phyloP scores from a whole-genome alignment of 2,113 vertebrate species.

The Pangasianodon hypophthalmus region DNA sequence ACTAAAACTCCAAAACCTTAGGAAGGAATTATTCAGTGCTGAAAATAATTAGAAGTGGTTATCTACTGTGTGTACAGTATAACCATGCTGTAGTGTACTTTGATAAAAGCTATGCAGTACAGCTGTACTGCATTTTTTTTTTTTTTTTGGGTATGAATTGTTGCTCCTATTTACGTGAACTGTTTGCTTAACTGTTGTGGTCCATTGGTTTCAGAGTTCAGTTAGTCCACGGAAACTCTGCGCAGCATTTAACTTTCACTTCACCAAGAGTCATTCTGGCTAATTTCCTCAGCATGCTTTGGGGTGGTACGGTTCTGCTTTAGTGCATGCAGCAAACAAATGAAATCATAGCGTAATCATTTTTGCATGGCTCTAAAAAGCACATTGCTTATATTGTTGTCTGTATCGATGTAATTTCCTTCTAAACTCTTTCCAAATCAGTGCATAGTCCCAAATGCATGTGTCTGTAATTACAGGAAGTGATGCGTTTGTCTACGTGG shows the following conservation, averaged over 20 bases:
- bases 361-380: conserved; percentile 36
- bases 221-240: conserved; percentile 27
- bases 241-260: conserved; percentile 38
- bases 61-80: neutral
- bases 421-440: conserved; percentile 21
- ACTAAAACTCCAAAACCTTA: neutral
- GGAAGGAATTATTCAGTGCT: neutral
- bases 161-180: conserved; percentile 47
- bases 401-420: conserved; percentile 32
- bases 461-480: conserved; percentile 43
- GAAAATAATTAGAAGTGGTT: neutral
- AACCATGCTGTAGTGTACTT: neutral
- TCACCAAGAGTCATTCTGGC: conserved; percentile 23
- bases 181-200: conserved; percentile 22
- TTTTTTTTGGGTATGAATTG: neutral
- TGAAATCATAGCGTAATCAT: conserved; percentile 45
- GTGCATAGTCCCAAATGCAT: conserved; percentile 13
- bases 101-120: neutral
- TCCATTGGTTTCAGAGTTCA: conserved; percentile 40
- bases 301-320: conserved; percentile 42
- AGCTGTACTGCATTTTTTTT: neutral
- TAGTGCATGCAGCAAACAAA: conserved; percentile 26
- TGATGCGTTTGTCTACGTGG: conserved; percentile 33
- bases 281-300: conserved; percentile 37
- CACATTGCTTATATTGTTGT: conserved; percentile 31